Evolutionary conservation across 2,113 vertebrate genomes (phyloP), one percentile per base, ranked within the genome.

Genomic region (Aplodontia rufa): DNA sequence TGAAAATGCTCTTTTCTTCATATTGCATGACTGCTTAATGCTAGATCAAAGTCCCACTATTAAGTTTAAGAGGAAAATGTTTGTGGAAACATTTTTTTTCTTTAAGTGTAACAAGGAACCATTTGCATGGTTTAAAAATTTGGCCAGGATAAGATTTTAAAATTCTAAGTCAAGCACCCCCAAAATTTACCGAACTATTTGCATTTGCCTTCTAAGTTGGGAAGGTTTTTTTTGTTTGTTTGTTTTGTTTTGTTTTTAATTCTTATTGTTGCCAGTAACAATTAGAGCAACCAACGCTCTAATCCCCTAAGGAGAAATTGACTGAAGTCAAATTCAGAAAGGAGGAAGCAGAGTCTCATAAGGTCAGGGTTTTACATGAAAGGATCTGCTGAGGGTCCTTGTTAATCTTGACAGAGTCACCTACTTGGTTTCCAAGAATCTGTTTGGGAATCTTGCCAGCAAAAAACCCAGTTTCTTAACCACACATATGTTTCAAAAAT

Each of bases 121-220:
- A 94, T 87, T 94, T 88, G 19, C 40, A 40, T 71, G 42, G 49
- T 90, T 96, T 53, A n/a, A 60, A n/a, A 94, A 37, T 90, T 94
- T 93, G 9, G 69, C 40, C 66, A 87, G 30, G 9, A 72, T 92
- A 79, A 68, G 69, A 13, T n/a, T 74, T 68, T 40, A 14, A 66
- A 83, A 64, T 24, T 74, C 5, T 37, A 19, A 72, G 47, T 64
- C 35, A 40, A 30, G 37, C 30, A 42, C 69, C 17, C 30, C 45
- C 47, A 49, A 45, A 0, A 60, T 86, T 37, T 45, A 19, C 35
- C 58, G 84, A 1, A 2, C 49, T 68, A 28, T 58, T 75, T 35
- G n/a, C 60, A 30, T 42, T 47, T n/a, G n/a, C 49, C 71, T 0
- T 87, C 74, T 62, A 17, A 75, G 49, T 66, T 75, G 75, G 49